Base-by-base conservation (phyloP, 2,888 invertebrate genomes). In the Leptinotarsa tumamoca region DNA sequence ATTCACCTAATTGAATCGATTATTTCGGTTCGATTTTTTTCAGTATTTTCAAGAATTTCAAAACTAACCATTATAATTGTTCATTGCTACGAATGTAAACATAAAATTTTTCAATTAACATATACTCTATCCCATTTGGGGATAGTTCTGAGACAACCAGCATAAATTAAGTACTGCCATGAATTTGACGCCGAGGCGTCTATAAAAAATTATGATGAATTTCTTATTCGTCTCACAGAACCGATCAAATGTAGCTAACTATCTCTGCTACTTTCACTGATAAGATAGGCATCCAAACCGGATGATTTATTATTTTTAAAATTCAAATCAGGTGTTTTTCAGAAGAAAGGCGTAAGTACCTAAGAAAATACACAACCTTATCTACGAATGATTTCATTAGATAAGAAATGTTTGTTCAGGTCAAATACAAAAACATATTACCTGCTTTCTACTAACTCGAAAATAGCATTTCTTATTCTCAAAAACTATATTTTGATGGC, bases 291-390 rank as follows among this genome's bases (percentile, higher is more conserved):
- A 52, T 21, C 58, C 14, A 17, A 58, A 58, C 18, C 58, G 58
- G 21, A 15, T 58, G 15, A 58, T 58, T 58, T 58, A 58, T 58
- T 15, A 23, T 58, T 54, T 54, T 54, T 23, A 15, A 27, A 23
- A 58, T 58, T 23, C 14, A 23, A 58, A 58, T 58, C 58, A 21
- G 58, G 4, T 58, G 58, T 58, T 58, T 15, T 58, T 58, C 58
- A 58, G 23, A 23, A 58, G 14, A 23, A 58, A 21, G 21, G 23
- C 18, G 4, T 21, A 23, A 58, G 58, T 21, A 58, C 15, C 15
- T 21, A 23, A 21, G 23, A 58, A 58, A 58, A 58, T 23, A 58
- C 14, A 23, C 23, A 27, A 23, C 4, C 14, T 58, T 58, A 58
- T 58, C 58, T 21, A 58, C 23, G 14, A 5, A 18, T 18, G 10